A percentile compares a stretch with the other conserved stretches of the same genome.
Evolutionary conservation across 2,113 vertebrate species (phyloP).

Genomic region (Microtus richardsoni): DNA sequence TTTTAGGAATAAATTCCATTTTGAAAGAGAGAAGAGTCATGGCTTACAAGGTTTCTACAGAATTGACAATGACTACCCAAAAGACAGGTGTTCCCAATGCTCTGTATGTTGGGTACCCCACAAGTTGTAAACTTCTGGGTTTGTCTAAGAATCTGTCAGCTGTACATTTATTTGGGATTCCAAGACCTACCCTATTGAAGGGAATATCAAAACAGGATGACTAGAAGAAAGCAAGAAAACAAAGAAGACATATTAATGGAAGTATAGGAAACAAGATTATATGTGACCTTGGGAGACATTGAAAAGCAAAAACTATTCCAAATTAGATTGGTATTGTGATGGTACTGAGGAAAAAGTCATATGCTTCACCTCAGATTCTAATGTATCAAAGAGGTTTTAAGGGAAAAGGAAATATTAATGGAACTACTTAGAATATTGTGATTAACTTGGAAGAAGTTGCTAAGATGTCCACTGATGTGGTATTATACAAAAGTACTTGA

Average conservation of each 20-base stretch:
- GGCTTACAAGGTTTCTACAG: too few species aligned
- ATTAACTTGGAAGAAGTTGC: not conserved
- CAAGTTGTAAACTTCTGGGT: too few species aligned
- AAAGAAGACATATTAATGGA: not conserved
- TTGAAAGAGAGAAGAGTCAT: too few species aligned
- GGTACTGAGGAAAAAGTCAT: not conserved
- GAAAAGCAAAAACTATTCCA: not conserved
- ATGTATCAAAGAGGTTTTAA: not conserved
- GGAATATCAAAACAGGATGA: not conserved
- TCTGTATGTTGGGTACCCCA: too few species aligned
- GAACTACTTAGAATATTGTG: not conserved
- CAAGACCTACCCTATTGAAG: not conserved
- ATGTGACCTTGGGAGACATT: rapidly evolving
- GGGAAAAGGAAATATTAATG: not conserved
- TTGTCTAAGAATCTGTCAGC: too few species aligned
- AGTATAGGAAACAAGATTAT: not conserved
- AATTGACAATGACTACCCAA: too few species aligned
- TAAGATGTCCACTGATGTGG: not conserved
- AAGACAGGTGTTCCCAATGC: too few species aligned
- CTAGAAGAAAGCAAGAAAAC: not conserved
- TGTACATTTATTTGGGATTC: too few species aligned
- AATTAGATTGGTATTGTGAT: not conserved
- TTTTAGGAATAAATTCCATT: too few species aligned
- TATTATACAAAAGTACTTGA: not conserved
- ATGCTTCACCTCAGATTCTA: not conserved